Percentiles rank a stretch among this genome's conserved stretches.
phyloP scores from a whole-genome alignment of 35 echinoderm and acorn worm species.

The Hemicentrotus pulcherrimus region DNA sequence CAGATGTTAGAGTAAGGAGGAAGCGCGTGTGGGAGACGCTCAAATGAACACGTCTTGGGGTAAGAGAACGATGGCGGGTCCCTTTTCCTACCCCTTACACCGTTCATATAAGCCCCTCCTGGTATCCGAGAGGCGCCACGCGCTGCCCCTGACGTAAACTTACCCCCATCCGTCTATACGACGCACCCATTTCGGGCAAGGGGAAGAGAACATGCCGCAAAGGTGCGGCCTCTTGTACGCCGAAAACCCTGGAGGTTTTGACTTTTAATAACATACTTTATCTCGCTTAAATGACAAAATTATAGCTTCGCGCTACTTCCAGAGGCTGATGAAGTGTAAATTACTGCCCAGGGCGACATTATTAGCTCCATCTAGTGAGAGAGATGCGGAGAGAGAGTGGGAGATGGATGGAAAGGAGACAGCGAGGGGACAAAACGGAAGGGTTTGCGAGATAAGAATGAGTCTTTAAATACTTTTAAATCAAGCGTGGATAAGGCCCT shows the following conservation, averaged over 20 bases:
- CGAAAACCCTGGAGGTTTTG: constrained; percentile 34
- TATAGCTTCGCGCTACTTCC: background rate
- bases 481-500: constrained; percentile 38
- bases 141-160: background rate
- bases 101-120: background rate
- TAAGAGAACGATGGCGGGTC: background rate
- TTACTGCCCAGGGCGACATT: constrained; percentile 51
- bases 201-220: background rate
- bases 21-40: background rate
- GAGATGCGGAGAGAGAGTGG: background rate
- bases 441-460: constrained; percentile 23
- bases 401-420: background rate
- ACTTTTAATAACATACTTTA: constrained; percentile 49
- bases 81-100: background rate
- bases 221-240: background rate
- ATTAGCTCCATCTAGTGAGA: background rate
- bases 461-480: constrained; percentile 53
- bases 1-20: constrained; percentile 13
- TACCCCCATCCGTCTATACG: background rate
- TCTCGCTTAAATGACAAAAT: constrained; percentile 50
- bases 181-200: background rate
- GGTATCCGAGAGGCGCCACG: constrained; percentile 15
- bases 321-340: constrained; percentile 35
- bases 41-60: constrained; percentile 20
- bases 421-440: background rate